Conservation (phyloP, 2,888 invertebrate genomes). For the Chalcis sispes region DNA sequence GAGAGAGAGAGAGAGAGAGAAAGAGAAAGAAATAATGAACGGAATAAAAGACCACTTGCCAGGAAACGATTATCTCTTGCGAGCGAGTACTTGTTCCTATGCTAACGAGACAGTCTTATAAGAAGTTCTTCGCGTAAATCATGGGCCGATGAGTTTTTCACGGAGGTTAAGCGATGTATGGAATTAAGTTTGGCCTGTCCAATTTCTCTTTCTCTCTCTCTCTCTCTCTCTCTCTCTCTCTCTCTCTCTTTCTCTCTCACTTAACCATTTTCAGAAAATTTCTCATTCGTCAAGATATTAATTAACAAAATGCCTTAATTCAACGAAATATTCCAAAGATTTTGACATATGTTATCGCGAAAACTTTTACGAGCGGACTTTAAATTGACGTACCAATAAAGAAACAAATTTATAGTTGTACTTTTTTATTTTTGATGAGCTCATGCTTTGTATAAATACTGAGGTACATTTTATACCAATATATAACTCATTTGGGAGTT, state of each 20-base stretch:
- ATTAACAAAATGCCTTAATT: conserved; percentile 60
- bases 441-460: conserved; percentile 24
- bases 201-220: neutral
- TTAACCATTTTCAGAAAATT: conserved; percentile 58
- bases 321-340: conserved; percentile 36
- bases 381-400: conserved; percentile 52
- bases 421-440: neutral
- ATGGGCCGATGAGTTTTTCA: conserved; percentile 62
- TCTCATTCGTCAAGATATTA: conserved; percentile 65
- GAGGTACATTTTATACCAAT: neutral
- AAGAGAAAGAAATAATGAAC: conserved; percentile 44
- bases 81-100: conserved; percentile 63
- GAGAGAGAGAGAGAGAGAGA: conserved; percentile 37
- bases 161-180: conserved; percentile 45
- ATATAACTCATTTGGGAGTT: conserved; percentile 31
- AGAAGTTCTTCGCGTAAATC: conserved; percentile 62
- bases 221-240: neutral
- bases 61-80: conserved; percentile 60
- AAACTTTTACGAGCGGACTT: conserved; percentile 41
- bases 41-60: conserved; percentile 54
- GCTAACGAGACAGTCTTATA: conserved; percentile 65
- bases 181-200: conserved; percentile 44
- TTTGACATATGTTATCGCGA: conserved; percentile 29
- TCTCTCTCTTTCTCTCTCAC: neutral
- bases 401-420: conserved; percentile 43